phyloP scores from a whole-genome alignment of 2,113 vertebrate species.

The Xyliphius kryptos region DNA sequence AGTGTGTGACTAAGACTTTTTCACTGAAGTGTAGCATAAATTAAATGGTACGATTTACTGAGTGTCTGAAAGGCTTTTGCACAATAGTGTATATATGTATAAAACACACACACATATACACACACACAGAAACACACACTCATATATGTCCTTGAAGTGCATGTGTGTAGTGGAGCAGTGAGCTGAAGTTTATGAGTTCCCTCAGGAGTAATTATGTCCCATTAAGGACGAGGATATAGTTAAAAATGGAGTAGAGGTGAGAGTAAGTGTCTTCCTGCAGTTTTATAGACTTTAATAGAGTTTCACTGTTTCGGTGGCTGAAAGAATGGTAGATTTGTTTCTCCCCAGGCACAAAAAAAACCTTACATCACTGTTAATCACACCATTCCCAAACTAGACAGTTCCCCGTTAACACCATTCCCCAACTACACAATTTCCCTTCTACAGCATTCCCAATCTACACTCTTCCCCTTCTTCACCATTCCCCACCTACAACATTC shows the following conservation, averaged over 20 bases:
- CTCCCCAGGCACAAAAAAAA: slow-evolving; percentile 1
- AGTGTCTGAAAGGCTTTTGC: too few relatives aligned
- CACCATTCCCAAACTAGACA: background rate
- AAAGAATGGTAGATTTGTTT: slow-evolving; percentile 5
- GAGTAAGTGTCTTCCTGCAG: slow-evolving; percentile 2
- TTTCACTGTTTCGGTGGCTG: background rate
- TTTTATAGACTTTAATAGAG: slow-evolving; percentile 16
- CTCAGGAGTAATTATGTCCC: background rate
- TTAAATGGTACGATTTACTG: too few relatives aligned
- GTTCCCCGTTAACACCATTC: background rate
- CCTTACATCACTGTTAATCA: slow-evolving; percentile 21
- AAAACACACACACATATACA: too few relatives aligned
- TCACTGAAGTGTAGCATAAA: too few relatives aligned
- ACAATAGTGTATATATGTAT: too few relatives aligned
- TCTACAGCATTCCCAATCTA: background rate
- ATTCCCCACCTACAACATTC: background rate
- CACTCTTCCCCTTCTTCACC: background rate
- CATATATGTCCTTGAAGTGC: slow-evolving; percentile 1
- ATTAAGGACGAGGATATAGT: slow-evolving; percentile 1
- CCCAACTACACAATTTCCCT: background rate
- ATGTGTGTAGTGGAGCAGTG: slow-evolving; percentile 3
- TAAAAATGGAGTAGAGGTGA: background rate
- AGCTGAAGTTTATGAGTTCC: slow-evolving; percentile 17
- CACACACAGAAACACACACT: too few relatives aligned
- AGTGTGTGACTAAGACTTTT: too few relatives aligned